Evolutionary conservation across 2,113 vertebrate species (phyloP), one percentile per base, ranked within the genome.

Genomic region (Vulpes lagopus): DNA sequence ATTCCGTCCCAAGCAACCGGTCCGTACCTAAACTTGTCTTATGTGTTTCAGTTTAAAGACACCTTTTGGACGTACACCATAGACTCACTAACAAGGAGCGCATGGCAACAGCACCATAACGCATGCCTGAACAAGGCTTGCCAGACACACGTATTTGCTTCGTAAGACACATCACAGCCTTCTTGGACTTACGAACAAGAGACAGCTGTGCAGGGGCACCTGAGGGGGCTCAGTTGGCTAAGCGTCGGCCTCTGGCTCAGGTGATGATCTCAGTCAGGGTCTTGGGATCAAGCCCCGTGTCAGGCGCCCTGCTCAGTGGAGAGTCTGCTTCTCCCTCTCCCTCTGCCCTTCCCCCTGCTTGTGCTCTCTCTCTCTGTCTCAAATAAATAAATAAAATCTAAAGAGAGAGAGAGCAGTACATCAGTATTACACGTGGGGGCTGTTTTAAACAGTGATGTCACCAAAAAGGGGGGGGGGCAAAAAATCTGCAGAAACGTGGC

Each of bases 111-210:
- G 79, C 12, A 5, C 27, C 1, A 0, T 0, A 2, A 8, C 38
- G 0, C 4, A 0, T 0, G 6, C 32, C 15, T 0, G 1, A 55
- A 7, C 0, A 0, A n/a, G 32, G 62, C 90, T 32, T 7, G 0
- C 4, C 10, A 9, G 1, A 2, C 15, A 0, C 25, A 4, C 0
- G 1, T 4, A 1, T 30, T 6, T 16, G 30, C 84, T 25, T 53
- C 2, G 0, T 1, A 0, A 16, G 81, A 60, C 53, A 1, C 25
- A 0, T 8, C 23, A 2, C 0, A 1, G 17, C 51, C 32, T 12
- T 14, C 53, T 7, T 0, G 2, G 11, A 1, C 51, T 30, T 11
- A 5, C 43, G 12, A n/a, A 15, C 15, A 4, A 49, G 0, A 30
- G 73, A 53, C 16, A 10, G 30, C 62, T 0, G 59, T 10, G 3